Evolutionary conservation across 2,113 vertebrate genomes (phyloP), one percentile per base, ranked within the genome.

Genomic region (Rostratula benghalensis): DNA sequence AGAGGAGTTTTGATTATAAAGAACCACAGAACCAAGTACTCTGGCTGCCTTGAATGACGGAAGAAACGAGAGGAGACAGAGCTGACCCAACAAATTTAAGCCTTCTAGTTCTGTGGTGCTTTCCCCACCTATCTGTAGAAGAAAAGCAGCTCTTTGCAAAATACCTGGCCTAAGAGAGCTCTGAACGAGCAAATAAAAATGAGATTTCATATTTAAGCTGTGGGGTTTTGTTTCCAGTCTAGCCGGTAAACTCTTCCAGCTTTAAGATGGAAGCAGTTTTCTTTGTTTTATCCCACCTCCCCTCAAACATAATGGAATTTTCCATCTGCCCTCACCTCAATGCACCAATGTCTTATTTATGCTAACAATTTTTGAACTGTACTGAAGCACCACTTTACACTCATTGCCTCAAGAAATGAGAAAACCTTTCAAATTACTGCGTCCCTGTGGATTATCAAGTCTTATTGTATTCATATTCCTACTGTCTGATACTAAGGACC

Each of bases 141-240:
- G 19, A 74, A 92, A 90, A 28, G 41, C 30, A 48, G 35, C 22
- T 82, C 35, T 74, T 45, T 41, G 28, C 15, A 70, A 86, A 12
- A 7, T 59, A n/a, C 8, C 28, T 63, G 59, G 23, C 59, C n/a
- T 63, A 4, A 9, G 39, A 68, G 37, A 84, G n/a, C 30, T 67
- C 41, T 6, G 6, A 74, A 13, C 11, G 51, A 80, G 63, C 41
- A 76, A 57, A 39, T 59, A 33, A 61, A 64, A 78, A 15, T 12
- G 6, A n/a, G 4, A 13, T 63, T 65, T 73, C 60, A 23, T 65
- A 23, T 68, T 59, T 46, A n/a, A 61, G 21, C 28, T 41, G 7
- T 1, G 1, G 2, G 3, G 0, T 28, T 13, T 25, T 51, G 46
- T 41, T 35, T 22, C 4, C 23, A 60, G 9, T n/a, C 45, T 50